A percentile compares a stretch with the other conserved stretches of the same genome.
Evolutionary conservation across 2,888 invertebrate genomes (phyloP).

Genomic region (Acleris literana): DNA sequence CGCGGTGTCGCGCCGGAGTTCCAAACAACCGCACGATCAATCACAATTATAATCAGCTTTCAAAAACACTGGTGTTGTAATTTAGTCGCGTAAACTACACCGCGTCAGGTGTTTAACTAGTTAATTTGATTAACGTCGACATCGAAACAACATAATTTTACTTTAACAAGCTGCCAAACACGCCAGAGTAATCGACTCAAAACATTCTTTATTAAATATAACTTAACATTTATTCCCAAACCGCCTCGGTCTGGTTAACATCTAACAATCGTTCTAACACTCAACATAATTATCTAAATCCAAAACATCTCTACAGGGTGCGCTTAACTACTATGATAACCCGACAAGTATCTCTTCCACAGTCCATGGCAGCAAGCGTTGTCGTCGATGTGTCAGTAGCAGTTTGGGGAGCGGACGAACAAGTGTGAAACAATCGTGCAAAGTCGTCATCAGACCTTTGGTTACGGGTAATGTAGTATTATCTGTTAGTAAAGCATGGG

Average conservation of each 20-base stretch:
- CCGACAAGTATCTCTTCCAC: conserved; percentile 17
- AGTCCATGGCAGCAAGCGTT: conserved; percentile 18
- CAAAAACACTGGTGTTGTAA: conserved; percentile 6
- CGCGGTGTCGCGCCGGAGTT: not conserved
- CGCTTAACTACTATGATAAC: conserved; percentile 30
- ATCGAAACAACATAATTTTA: not conserved
- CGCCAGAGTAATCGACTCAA: not conserved
- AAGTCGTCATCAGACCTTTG: conserved; percentile 76
- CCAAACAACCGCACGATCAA: conserved; percentile 13
- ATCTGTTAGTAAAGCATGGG: conserved; percentile 50
- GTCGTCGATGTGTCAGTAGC: conserved; percentile 26
- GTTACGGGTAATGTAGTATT: conserved; percentile 39
- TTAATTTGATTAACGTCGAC: conserved; percentile 5
- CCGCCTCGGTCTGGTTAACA: conserved; percentile 15
- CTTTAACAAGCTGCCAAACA: conserved; percentile 6
- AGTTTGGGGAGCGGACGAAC: conserved; percentile 19
- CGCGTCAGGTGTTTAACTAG: conserved; percentile 5
- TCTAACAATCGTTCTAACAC: conserved; percentile 30
- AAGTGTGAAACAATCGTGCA: conserved; percentile 55
- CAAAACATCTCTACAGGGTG: conserved; percentile 31
- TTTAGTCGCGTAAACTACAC: conserved; percentile 7
- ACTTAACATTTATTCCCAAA: conserved; percentile 7
- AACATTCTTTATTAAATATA: not conserved
- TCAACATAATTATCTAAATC: conserved; percentile 28
- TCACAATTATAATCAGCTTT: conserved; percentile 18